Evolutionary conservation across 2,113 vertebrate genomes (phyloP).

Genomic region (Brachypodius melanocephalos): DNA sequence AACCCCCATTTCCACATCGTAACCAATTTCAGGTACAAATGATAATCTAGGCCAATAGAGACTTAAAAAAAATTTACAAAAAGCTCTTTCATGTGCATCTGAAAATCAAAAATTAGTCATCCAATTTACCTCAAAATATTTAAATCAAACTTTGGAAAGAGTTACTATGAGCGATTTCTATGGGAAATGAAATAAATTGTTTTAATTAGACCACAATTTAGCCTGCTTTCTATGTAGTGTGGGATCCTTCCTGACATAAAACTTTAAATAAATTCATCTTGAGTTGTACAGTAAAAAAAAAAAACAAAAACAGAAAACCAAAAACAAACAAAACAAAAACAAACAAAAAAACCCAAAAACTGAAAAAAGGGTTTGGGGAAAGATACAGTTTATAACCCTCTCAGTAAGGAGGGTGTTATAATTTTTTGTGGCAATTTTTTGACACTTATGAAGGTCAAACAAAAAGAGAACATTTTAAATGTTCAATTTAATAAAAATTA

Average conservation of each 20-base stretch:
- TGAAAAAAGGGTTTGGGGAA: background rate
- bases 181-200: background rate
- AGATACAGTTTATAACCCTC: background rate
- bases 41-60: background rate
- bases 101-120: background rate
- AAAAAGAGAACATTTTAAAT: background rate
- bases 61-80: background rate
- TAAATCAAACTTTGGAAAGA: background rate
- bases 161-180: background rate
- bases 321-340: too few species aligned
- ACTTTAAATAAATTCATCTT: background rate
- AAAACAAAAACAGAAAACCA: too few species aligned
- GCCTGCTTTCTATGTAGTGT: background rate
- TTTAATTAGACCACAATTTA: background rate
- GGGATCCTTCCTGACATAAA: background rate
- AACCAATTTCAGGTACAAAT: background rate
- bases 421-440: background rate
- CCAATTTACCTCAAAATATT: background rate
- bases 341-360: too few species aligned
- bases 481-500: background rate
- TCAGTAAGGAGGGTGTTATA: background rate
- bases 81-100: background rate
- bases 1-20: fast-evolving
- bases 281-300: background rate
- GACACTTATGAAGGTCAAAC: background rate